Evolutionary conservation across 2,888 invertebrate genomes (phyloP).

Genomic region (Sinohyriopsis cumingii): DNA sequence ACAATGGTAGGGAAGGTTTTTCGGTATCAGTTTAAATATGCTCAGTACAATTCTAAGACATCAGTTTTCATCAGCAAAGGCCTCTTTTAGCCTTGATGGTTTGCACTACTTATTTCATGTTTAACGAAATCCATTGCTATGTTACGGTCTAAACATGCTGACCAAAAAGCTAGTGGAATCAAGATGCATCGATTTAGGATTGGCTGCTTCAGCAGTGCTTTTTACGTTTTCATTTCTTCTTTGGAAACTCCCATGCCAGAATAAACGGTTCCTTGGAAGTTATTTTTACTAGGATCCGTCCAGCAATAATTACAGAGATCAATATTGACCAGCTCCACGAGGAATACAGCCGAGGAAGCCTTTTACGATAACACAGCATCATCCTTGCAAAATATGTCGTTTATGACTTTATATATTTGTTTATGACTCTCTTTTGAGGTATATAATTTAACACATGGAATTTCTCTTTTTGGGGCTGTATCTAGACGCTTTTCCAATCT

Average conservation of each 20-base stretch:
- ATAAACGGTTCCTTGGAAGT: constrained; percentile 37
- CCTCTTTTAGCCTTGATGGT: not conserved
- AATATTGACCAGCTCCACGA: constrained; percentile 46
- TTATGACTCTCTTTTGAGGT: constrained; percentile 33
- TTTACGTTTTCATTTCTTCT: constrained; percentile 24
- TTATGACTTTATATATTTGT: constrained; percentile 26
- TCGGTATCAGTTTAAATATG: constrained; percentile 31
- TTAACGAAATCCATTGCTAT: constrained; percentile 30
- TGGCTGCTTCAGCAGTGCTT: constrained; percentile 21
- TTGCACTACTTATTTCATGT: constrained; percentile 5
- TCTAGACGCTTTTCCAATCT: constrained; percentile 8
- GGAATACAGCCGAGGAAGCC: constrained; percentile 35
- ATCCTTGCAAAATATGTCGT: constrained; percentile 33
- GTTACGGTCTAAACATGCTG: constrained; percentile 19
- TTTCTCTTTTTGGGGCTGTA: constrained; percentile 5
- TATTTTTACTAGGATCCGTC: constrained; percentile 18
- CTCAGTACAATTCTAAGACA: constrained; percentile 36
- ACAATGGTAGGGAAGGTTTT: constrained; percentile 29
- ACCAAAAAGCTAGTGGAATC: constrained; percentile 37
- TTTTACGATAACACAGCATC: constrained; percentile 21
- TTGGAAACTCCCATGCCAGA: constrained; percentile 27
- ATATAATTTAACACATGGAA: constrained; percentile 27
- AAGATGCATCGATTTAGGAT: constrained; percentile 34
- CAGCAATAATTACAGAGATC: constrained; percentile 44
- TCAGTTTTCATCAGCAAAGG: constrained; percentile 35